These are phyloP conservation scores for Micrasema longulum DNA, from an alignment of 1,140 invertebrate species.

Conservation along the genomic window DNA sequence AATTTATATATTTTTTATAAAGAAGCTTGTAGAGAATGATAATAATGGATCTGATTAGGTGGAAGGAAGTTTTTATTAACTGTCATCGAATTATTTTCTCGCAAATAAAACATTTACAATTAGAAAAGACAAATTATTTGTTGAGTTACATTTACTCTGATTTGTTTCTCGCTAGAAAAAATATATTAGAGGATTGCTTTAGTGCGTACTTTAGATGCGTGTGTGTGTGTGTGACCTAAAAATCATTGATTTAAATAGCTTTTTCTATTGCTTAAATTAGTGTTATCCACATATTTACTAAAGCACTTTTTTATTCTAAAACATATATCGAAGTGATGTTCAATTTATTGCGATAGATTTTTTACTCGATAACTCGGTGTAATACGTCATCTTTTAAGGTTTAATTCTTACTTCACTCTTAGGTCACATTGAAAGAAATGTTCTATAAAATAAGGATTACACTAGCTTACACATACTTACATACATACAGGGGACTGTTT, in stretches of 20 bases:
- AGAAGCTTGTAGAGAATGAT: constrained; percentile 17
- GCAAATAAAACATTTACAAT: too few species aligned
- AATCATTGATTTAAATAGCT: too few species aligned
- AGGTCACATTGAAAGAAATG: neutral
- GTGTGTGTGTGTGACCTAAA: too few species aligned
- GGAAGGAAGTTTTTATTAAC: too few species aligned
- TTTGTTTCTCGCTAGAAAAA: too few species aligned
- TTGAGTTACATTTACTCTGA: too few species aligned
- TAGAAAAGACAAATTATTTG: too few species aligned
- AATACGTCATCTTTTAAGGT: constrained; percentile 4
- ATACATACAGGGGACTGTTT: constrained; percentile 51
- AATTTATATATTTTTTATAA: constrained; percentile 29
- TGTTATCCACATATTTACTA: neutral
- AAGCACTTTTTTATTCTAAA: constrained; percentile 14
- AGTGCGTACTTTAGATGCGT: too few species aligned
- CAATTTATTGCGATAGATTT: constrained; percentile 18
- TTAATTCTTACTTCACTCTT: constrained; percentile 4
- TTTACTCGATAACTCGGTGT: constrained; percentile 1
- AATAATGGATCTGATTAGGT: too few species aligned
- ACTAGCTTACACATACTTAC: constrained; percentile 39
- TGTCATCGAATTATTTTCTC: too few species aligned
- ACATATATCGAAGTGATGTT: neutral
- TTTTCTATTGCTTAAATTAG: too few species aligned
- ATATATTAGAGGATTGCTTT: too few species aligned
- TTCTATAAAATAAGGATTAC: constrained; percentile 11